Percentiles rank a stretch among this genome's conserved stretches.
These are phyloP conservation scores for Platycercus adscitus DNA, from an alignment of 2,113 vertebrate species.

Conservation along the genomic window DNA sequence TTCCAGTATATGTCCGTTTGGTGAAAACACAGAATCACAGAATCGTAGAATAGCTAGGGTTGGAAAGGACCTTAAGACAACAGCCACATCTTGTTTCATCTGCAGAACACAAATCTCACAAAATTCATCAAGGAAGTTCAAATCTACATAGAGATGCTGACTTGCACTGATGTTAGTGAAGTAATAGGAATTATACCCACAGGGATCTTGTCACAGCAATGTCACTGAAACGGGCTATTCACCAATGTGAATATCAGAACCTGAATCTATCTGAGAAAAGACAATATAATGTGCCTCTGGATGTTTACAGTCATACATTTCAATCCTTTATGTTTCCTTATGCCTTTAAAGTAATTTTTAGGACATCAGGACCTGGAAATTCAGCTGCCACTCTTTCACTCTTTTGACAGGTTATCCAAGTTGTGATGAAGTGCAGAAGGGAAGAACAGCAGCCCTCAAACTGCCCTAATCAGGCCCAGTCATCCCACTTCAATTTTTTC, in stretches of 20 bases:
- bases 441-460: neutral
- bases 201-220: neutral
- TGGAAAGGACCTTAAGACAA: neutral
- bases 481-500: neutral
- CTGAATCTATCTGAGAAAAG: neutral
- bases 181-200: neutral
- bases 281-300: neutral
- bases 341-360: conserved; percentile 13
- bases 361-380: conserved; percentile 37
- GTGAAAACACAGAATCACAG: too few species aligned
- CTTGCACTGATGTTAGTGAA: neutral
- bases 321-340: conserved; percentile 10
- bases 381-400: neutral
- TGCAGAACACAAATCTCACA: neutral
- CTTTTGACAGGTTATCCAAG: conserved; percentile 8
- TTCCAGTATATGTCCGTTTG: too few species aligned
- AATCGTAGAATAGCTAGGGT: too few species aligned
- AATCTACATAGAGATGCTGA: neutral
- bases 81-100: neutral
- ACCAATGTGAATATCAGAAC: neutral
- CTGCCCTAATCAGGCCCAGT: neutral
- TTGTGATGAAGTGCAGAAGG: neutral
- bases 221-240: neutral
- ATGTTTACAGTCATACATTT: conserved; percentile 14
- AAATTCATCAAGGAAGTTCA: neutral